phyloP scores from a whole-genome alignment of 1,140 invertebrate genomes.

The Anastatus disparis region DNA sequence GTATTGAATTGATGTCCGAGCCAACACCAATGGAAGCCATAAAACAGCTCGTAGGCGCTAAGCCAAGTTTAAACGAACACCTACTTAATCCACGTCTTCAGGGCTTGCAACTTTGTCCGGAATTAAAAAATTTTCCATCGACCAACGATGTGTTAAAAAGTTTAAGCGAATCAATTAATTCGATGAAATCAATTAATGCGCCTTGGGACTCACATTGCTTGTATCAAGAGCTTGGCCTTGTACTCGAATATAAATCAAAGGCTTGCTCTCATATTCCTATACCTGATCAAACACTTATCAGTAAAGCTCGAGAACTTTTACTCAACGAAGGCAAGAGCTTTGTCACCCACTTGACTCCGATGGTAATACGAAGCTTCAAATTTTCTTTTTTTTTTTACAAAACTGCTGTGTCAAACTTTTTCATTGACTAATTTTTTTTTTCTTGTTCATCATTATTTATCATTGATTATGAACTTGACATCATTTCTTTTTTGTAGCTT shows the following conservation, averaged over 20 bases:
- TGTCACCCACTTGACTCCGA: conserved; percentile 44
- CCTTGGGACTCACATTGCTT: conserved; percentile 49
- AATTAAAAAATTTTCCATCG: conserved; percentile 13
- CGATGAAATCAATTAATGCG: conserved; percentile 18
- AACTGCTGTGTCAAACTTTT: too few species aligned
- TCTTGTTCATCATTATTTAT: too few species aligned
- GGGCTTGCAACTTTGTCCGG: conserved; percentile 65
- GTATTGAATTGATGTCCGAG: conserved; percentile 2
- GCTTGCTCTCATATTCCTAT: too few species aligned
- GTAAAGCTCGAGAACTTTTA: conserved; percentile 17
- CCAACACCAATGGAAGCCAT: conserved; percentile 64
- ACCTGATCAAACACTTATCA: conserved; percentile 19
- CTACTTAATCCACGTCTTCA: conserved; percentile 45
- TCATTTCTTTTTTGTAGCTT: too few species aligned
- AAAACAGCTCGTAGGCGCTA: conserved; percentile 60
- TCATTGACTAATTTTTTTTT: too few species aligned
- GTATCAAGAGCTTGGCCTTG: conserved; percentile 30
- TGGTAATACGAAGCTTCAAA: conserved; percentile 32
- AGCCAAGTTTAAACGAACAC: too few species aligned
- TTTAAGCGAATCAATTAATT: conserved; percentile 9
- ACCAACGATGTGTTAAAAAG: conserved; percentile 17
- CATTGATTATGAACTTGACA: too few species aligned
- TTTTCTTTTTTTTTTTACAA: conserved; percentile 1
- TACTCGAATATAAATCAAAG: neutral
- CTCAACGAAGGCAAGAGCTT: conserved; percentile 21